Evolutionary conservation across 2,888 invertebrate species (phyloP), one percentile per base, ranked within the genome.

Genomic region (Venustoraphidia nigricollis): DNA sequence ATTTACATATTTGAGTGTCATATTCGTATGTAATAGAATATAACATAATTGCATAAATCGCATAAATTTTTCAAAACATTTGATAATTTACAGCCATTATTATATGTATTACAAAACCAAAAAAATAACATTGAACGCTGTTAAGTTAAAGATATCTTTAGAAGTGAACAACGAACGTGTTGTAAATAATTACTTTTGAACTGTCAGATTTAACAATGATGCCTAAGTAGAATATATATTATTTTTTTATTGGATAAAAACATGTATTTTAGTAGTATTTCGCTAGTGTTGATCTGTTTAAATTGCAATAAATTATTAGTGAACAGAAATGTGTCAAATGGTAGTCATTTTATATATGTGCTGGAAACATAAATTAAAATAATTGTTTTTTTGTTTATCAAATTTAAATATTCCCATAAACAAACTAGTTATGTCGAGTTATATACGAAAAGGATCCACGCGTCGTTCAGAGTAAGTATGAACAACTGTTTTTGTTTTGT

Each of bases 391-490:
- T 27, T 6, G 2, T 17, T 27, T 27, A 27, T 27, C 27, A 6
- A 27, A 27, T 27, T 27, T 27, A 27, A 27, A 27, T 27, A 27
- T 27, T 27, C 3, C 3, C 27, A 6, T 27, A 27, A 27, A 27
- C 27, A 27, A 27, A 27, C 3, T 27, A 27, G 53, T 34, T 39
- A 69, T 68, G 68, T 66, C 69, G 52, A 64, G 60, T 54, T 63
- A 64, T 54, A 62, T 61, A 50, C 59, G 59, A 53, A 61, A 65
- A 55, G 58, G 61, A 50, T 66, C 65, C n/a, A 60, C 65, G 36
- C 61, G 63, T 52, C 64, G 67, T 45, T 69, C 68, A 35, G 68
- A 69, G 69, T 70, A 58, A 69, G 69, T 68, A 51, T 8, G 47
- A 53, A 44, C 47, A 13, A 14, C 10, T 40, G 17, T 45, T 43